phyloP scores from a whole-genome alignment of 2,888 invertebrate genomes.

The Scaeva pyrastri region DNA sequence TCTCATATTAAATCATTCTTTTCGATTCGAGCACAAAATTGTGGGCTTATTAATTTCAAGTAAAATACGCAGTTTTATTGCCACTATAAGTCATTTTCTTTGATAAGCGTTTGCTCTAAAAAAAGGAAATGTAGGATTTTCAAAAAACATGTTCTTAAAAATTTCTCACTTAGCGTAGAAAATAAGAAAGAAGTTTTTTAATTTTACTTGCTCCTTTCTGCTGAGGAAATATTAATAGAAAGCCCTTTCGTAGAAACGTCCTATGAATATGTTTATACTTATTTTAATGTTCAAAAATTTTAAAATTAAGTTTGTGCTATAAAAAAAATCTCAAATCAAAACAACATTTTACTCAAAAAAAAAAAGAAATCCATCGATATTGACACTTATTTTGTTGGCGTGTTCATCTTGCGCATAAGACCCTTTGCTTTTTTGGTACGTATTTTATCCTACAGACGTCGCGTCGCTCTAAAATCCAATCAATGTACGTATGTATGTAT shows the following conservation, averaged over 20 bases:
- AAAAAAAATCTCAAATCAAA: not conserved
- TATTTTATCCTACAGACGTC: constrained; percentile 59
- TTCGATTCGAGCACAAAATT: too few relatives aligned
- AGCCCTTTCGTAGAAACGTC: not conserved
- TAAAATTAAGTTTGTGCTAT: not conserved
- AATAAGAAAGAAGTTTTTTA: too few relatives aligned
- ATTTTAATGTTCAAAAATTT: not conserved
- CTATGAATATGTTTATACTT: constrained; percentile 11
- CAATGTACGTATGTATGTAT: constrained; percentile 56
- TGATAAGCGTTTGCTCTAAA: too few relatives aligned
- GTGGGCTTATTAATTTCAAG: too few relatives aligned
- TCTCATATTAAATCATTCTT: too few relatives aligned
- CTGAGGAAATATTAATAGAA: too few relatives aligned
- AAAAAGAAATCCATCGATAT: constrained; percentile 59
- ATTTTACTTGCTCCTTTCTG: too few relatives aligned
- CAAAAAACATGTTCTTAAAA: too few relatives aligned
- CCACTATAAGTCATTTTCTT: too few relatives aligned
- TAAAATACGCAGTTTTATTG: too few relatives aligned
- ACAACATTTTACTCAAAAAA: constrained; percentile 66
- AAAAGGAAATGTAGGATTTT: too few relatives aligned
- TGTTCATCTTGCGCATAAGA: constrained; percentile 58
- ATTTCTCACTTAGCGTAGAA: too few relatives aligned
- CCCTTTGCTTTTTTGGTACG: constrained; percentile 64
- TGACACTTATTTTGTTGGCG: constrained; percentile 56
- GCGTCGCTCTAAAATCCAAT: constrained; percentile 7